These are phyloP conservation scores for Lampris megalopsis DNA, from an alignment of 2,113 vertebrate genomes.

Conservation along the genomic window DNA sequence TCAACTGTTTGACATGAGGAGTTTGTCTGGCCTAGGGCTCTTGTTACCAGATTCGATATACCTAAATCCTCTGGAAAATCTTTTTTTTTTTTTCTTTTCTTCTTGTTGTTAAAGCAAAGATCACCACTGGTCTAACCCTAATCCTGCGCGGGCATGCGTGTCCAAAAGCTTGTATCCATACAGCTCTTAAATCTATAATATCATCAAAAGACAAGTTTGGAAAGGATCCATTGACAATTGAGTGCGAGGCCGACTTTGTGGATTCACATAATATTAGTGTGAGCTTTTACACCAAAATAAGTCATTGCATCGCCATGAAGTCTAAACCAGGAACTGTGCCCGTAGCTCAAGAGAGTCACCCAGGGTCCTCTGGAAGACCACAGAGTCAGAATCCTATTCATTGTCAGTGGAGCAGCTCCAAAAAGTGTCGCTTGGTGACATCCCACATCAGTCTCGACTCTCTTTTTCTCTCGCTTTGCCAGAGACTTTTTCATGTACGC, in stretches of 20 bases:
- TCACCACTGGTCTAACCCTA: not conserved
- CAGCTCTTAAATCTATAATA: constrained; percentile 11
- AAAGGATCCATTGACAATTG: constrained; percentile 15
- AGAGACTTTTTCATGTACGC: constrained; percentile 50
- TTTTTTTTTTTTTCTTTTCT: not conserved
- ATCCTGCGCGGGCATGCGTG: not conserved
- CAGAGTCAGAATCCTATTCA: constrained; percentile 46
- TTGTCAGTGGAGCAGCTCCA: constrained; percentile 43
- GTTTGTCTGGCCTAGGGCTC: constrained; percentile 5
- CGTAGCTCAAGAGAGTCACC: not conserved
- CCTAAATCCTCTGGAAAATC: not conserved
- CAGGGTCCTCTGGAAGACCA: constrained; percentile 29
- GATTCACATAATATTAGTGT: constrained; percentile 5
- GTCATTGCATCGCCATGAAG: not conserved
- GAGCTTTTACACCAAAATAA: constrained; percentile 20
- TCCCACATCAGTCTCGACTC: constrained; percentile 45
- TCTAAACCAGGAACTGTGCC: constrained; percentile 17
- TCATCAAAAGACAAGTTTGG: constrained; percentile 6
- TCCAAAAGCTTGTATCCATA: constrained; percentile 1
- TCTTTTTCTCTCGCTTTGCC: constrained; percentile 31
- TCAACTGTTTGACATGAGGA: constrained; percentile 1
- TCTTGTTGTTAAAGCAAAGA: too few species aligned
- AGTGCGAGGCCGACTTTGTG: not conserved
- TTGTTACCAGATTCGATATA: not conserved
- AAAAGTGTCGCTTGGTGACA: constrained; percentile 38